A percentile compares a stretch with the other conserved stretches of the same genome.
phyloP scores from a whole-genome alignment of 2,888 invertebrate genomes.

The Mythimna lalbum region DNA sequence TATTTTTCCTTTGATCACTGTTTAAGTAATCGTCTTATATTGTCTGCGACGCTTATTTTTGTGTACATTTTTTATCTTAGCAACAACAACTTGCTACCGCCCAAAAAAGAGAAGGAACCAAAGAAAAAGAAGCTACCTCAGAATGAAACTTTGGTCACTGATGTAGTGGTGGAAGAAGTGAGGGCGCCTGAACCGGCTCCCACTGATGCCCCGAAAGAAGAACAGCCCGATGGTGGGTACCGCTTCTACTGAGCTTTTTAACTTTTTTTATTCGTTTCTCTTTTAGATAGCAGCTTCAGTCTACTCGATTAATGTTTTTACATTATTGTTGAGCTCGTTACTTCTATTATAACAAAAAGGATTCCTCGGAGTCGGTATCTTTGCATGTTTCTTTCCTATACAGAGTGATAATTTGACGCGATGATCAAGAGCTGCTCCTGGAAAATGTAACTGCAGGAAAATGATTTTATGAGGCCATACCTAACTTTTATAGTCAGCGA shows the following conservation, averaged over 20 bases:
- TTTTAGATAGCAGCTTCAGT: slow-evolving; percentile 15
- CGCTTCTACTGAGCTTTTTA: slow-evolving; percentile 45
- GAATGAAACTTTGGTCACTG: slow-evolving; percentile 68
- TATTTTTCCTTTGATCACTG: not conserved
- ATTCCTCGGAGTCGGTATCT: slow-evolving; percentile 9
- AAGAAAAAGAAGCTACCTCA: slow-evolving; percentile 90
- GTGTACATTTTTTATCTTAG: slow-evolving; percentile 42
- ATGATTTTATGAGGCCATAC: not conserved
- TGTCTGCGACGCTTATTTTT: not conserved
- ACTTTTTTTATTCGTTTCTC: slow-evolving; percentile 4
- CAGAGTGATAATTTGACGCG: slow-evolving; percentile 3
- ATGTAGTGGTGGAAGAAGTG: slow-evolving; percentile 64
- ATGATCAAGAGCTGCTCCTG: not conserved
- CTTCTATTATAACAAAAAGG: slow-evolving; percentile 6
- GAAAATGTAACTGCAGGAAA: not conserved
- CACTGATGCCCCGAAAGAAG: slow-evolving; percentile 64
- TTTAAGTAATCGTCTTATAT: not conserved
- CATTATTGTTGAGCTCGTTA: slow-evolving; percentile 3
- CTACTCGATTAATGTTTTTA: slow-evolving; percentile 1
- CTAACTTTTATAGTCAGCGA: not conserved
- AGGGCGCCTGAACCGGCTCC: slow-evolving; percentile 62
- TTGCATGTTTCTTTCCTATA: slow-evolving; percentile 13
- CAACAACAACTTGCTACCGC: slow-evolving; percentile 76
- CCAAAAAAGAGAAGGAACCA: slow-evolving; percentile 91
- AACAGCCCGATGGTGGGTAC: slow-evolving; percentile 74